Conservation (phyloP, 2,888 invertebrate genomes). For the Trachelus troglodyta region DNA sequence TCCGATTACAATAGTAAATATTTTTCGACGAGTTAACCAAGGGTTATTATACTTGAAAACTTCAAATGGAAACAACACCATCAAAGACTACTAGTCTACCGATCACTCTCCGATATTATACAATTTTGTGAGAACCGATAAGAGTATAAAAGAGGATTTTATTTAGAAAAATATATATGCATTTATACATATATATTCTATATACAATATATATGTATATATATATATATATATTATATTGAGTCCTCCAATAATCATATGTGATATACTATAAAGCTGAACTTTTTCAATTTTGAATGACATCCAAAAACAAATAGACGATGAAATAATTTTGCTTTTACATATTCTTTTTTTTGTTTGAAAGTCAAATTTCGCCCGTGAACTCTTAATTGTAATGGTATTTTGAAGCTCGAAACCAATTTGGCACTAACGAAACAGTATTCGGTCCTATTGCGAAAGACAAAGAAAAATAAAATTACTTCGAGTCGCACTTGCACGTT, state of each 20-base stretch:
- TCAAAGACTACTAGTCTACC: background rate
- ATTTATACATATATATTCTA: background rate
- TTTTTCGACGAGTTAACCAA: background rate
- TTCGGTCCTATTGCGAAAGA: background rate
- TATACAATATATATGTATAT: background rate
- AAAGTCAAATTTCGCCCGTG: background rate
- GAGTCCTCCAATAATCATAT: background rate
- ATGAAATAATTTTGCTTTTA: background rate
- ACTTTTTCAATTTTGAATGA: background rate
- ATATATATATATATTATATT: background rate
- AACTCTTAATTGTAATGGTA: background rate
- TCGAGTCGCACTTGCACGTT: background rate
- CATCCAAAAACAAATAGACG: background rate
- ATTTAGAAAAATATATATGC: background rate
- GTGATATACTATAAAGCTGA: background rate
- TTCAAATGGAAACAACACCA: background rate
- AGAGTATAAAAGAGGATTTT: background rate
- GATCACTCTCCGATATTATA: background rate
- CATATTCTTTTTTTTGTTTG: background rate
- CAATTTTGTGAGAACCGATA: background rate
- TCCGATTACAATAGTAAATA: background rate
- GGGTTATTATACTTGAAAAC: background rate
- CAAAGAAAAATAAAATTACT: conserved; percentile 14
- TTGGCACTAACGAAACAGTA: background rate
- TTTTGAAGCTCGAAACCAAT: background rate